Evolutionary conservation across 2,888 invertebrate genomes (phyloP), one percentile per base, ranked within the genome.

Genomic region (Morpho helenor): DNA sequence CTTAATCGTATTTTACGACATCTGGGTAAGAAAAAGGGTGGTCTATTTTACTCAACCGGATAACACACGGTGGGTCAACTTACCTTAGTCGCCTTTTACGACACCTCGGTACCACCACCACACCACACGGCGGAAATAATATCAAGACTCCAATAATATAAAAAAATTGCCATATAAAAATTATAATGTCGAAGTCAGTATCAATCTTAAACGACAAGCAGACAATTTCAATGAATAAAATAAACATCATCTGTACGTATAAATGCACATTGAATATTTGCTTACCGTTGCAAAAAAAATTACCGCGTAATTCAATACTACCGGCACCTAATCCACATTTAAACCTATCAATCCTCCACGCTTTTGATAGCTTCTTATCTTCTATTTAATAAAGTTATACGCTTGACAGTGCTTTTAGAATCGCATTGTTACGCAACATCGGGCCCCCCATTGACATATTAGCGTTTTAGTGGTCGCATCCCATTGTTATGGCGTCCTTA

Each of bases 311-410:
- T 56, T 45, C 47, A 59, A 59, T 61, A 61, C 64, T 64, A 62
- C 54, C 56, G 57, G 57, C 60, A 56, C 56, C 55, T 57, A 49
- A 51, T 45, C 41, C 41, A 41, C 44, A 52, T 59, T 56, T 57
- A 57, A 59, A 62, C 73, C 79, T 76, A 89, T 87, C 87, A 77
- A 84, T 87, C 87, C 74, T 84, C 77, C 76, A 84, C 77, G 82
- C 82, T 76, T 70, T 72, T 59, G 56, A 59, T 59, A 54, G 31
- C 54, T 48, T 54, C 54, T 54, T 54, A 49, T 47, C 54, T 54
- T 70, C 70, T 72, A 72, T 78, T 79, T 87, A 86, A 88, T 85
- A 82, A 76, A 74, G 75, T 88, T 85, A 86, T 73, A 83, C 82
- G 82, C 82, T 74, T 84, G 82, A 81, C 80, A 77, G 73, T 77